Conservation (phyloP, 2,797 vertebrate genomes). For the Dendrocincla fuliginosa region DNA sequence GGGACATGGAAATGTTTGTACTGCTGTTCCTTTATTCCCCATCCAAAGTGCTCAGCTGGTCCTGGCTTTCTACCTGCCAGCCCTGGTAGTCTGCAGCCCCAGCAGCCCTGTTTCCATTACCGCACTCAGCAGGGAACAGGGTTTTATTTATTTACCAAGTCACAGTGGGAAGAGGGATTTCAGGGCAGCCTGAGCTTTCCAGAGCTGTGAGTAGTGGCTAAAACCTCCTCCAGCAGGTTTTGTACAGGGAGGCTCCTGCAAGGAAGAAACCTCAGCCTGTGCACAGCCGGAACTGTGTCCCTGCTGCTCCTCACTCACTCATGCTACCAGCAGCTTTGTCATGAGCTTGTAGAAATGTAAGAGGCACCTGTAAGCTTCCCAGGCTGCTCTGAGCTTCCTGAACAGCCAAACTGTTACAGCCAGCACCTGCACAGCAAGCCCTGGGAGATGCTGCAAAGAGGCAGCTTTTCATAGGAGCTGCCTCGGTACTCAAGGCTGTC, state of each 20-base stretch:
- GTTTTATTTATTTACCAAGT: slow-evolving; percentile 35
- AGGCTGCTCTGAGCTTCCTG: background rate
- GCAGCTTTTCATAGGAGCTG: background rate
- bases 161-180: slow-evolving; percentile 9
- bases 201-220: background rate
- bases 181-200: slow-evolving; percentile 14
- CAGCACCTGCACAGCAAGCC: background rate
- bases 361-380: background rate
- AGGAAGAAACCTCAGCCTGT: background rate
- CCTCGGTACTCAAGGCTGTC: background rate
- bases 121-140: background rate
- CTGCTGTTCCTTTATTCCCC: background rate
- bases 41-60: accelerated
- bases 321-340: background rate
- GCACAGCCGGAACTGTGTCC: background rate
- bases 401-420: background rate
- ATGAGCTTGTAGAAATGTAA: background rate
- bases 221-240: slow-evolving; percentile 7
- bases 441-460: background rate
- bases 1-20: background rate
- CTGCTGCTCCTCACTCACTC: background rate
- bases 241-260: background rate
- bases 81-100: background rate
- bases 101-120: background rate
- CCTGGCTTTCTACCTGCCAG: background rate